Base-by-base conservation (phyloP, 2,797 vertebrate genomes). In the Oreonectes daqikongensis region DNA sequence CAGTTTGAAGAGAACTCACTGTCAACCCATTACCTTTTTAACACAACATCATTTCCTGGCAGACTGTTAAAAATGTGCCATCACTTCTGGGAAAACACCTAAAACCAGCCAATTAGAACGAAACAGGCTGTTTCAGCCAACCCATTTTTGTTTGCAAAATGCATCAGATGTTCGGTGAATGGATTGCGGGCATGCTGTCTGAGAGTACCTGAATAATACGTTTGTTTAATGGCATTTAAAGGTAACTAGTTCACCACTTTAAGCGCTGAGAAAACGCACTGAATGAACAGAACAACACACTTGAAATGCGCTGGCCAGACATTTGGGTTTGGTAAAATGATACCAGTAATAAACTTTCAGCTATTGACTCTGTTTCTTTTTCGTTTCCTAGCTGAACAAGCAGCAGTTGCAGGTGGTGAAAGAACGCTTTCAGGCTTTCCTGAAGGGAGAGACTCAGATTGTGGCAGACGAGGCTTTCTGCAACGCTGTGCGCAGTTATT, bases 391-490 rank as follows among this genome's bases (percentile, higher is more conserved):
- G 97, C 94, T 99, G 82, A 98, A 97, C 87, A 98, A 96, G 86
- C 97, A 97, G 83, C 97, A 98, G 82, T 86, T 99, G 28, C 96
- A 96, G 89, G 88, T 91, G 0, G 88, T 97, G 82, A 96, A 95
- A 88, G 96, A 98, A 4, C 92, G 94, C 35, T 98, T 99, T 85
- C 93, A 93, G 86, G 92, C 95, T 79, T 99, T 99, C 79, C 89
- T 98, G 77, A 98, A 93, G 0, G 97, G 97, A 28, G 97, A 99
- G 70, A 97, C 94, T 0, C 96, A 97, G 85, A 99, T 99, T 0
- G 88, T 96, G 42, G 96, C 97, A 0, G 97, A 99, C 55, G 97
- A 99, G 90, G 97, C 97, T 8, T 99, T 98, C 92, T 98, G 95
- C 86, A 99, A 99, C 38, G 97, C 97, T 0, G 95, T 96, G 69